Evolutionary conservation across 1,140 invertebrate genomes (phyloP), one percentile per base, ranked within the genome.

Genomic region (Bathynomus jamesi): DNA sequence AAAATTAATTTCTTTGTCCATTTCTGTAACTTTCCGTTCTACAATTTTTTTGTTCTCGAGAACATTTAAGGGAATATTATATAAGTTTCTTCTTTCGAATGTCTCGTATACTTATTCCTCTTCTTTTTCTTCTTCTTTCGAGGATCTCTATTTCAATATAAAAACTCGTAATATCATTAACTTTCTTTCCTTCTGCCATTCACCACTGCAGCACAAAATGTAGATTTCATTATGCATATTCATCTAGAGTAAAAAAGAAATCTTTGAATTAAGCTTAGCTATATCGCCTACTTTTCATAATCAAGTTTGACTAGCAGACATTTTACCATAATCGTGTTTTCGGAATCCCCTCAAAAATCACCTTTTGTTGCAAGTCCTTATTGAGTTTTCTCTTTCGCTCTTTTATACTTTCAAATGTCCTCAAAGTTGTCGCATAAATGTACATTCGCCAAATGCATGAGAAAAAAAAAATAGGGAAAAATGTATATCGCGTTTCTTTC

Each of bases 201-300:
- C 40, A 53, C 2, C 40, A 53, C 21, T 53, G 40, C 13, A 21
- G 21, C 11, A 61, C 63, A 53, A 65, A 71, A 46, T 31, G 24
- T 53, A 17, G 32, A 65, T 67, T 71, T n/a, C 28, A 67, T 71
- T 65, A 66, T 28, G 64, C 64, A 60, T 27, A n/a, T 71, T 63
- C 31, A 61, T 53, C 60, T 40, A 28, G n/a, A 27, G 40, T 53
- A 65, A 61, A 63, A 64, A 32, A 31, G 30, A 46, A 68, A 46
- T 63, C 61, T 8, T 31, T 24, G 60, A 17, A 68, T 40, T 69
- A 62, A 67, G 31, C 63, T 13, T 21, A 17, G 46, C 28, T 61
- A 27, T 65, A 65, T 53, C 40, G 70, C 70, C 70, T 75, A 63
- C 70, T 75, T 75, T 75, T 72, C 70, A 75, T 75, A 75, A 74